A percentile compares a stretch with the other conserved stretches of the same genome.
phyloP scores from a whole-genome alignment of 1,140 invertebrate genomes.

The Eciton burchellii region DNA sequence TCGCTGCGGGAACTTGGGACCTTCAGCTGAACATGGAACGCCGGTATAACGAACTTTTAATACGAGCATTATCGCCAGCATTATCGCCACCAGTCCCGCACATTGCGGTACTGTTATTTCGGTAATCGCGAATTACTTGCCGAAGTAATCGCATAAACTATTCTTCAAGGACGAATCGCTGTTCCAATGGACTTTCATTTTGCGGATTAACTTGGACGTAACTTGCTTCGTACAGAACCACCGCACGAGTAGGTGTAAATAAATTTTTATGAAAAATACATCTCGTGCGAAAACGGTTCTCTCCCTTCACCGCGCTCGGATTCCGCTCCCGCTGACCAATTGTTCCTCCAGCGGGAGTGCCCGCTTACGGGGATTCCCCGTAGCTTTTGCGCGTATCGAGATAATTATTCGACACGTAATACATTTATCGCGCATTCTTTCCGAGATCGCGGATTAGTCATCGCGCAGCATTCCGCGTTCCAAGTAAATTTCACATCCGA shows the following conservation, averaged over 20 bases:
- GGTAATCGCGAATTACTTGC: background rate
- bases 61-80: background rate
- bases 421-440: background rate
- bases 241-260: no score
- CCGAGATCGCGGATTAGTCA: conserved; percentile 1
- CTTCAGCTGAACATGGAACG: background rate
- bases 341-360: background rate
- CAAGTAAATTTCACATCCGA: no score
- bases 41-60: background rate
- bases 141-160: background rate
- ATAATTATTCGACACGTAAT: background rate
- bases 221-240: no score
- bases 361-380: background rate
- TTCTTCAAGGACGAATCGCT: background rate
- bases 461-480: no score
- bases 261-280: no score
- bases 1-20: background rate
- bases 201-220: no score
- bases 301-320: no score
- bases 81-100: no score
- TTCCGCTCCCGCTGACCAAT: no score
- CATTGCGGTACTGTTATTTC: no score
- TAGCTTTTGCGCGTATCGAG: background rate
- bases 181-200: background rate
- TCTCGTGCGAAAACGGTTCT: no score